Evolutionary conservation across 2,113 vertebrate genomes (phyloP).

Genomic region (Neotoma lepida): DNA sequence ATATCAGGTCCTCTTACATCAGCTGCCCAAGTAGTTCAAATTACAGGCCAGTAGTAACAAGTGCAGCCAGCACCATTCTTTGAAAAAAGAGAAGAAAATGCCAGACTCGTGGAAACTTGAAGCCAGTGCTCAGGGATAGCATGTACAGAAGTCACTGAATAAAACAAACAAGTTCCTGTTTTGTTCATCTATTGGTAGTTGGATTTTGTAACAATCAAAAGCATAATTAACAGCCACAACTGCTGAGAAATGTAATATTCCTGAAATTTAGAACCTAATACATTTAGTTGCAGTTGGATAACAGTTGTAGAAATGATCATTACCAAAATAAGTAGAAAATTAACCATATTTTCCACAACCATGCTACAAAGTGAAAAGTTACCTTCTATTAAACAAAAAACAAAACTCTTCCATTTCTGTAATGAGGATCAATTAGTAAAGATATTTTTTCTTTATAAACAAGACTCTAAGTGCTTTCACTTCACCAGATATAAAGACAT

Average conservation of each 20-base stretch:
- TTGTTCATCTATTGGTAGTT: background rate
- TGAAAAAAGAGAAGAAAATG: background rate
- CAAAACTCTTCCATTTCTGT: background rate
- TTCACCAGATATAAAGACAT: background rate
- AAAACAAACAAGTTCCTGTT: background rate
- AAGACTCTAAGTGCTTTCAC: background rate
- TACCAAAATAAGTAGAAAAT: background rate
- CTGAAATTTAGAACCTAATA: background rate
- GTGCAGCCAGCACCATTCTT: background rate
- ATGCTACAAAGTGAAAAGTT: background rate
- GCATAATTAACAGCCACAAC: background rate
- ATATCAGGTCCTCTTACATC: background rate
- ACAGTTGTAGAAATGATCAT: background rate
- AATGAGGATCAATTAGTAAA: constrained; percentile 1
- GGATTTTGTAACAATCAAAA: background rate
- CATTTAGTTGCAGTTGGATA: background rate
- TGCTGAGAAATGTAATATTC: background rate
- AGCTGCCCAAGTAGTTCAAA: background rate
- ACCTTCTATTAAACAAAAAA: background rate
- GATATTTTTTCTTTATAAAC: background rate
- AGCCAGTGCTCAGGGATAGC: background rate
- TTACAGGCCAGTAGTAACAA: background rate
- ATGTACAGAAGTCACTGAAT: background rate
- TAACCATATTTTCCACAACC: background rate
- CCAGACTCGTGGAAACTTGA: background rate